A percentile compares a stretch with the other conserved stretches of the same genome.
These are phyloP conservation scores for Steatornis caripensis DNA, from an alignment of 2,113 vertebrate genomes.

Conservation along the genomic window DNA sequence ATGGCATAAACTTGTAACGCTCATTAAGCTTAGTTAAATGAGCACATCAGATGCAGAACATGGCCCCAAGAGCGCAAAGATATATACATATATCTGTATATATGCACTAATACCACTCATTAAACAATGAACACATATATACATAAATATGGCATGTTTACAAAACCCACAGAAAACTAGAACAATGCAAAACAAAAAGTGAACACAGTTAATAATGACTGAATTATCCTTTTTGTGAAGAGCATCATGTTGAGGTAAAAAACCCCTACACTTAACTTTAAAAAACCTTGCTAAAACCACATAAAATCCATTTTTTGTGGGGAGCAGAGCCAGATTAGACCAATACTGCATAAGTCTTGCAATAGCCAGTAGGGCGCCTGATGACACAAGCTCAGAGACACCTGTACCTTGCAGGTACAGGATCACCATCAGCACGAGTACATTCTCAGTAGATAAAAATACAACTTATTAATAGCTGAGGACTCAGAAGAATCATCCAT, in stretches of 20 bases:
- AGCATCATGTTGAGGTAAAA: not conserved
- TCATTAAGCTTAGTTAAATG: constrained; percentile 42
- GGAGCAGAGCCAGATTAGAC: not conserved
- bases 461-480: not conserved
- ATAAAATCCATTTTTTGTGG: not conserved
- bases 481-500: not conserved
- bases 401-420: not conserved
- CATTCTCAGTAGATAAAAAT: not conserved
- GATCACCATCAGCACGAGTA: not conserved
- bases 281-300: not conserved
- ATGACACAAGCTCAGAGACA: not conserved
- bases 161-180: not conserved
- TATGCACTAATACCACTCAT: not conserved
- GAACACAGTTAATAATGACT: not conserved
- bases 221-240: not conserved
- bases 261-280: not conserved
- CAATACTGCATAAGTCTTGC: not conserved
- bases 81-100: constrained; percentile 2
- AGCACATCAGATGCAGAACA: constrained; percentile 27
- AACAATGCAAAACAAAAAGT: constrained; percentile 3
- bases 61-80: not conserved
- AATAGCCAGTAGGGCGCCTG: not conserved
- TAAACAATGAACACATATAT: not conserved
- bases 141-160: constrained; percentile 3
- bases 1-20: constrained; percentile 17